phyloP scores from a whole-genome alignment of 2,797 vertebrate genomes.

The Botia almorhae region DNA sequence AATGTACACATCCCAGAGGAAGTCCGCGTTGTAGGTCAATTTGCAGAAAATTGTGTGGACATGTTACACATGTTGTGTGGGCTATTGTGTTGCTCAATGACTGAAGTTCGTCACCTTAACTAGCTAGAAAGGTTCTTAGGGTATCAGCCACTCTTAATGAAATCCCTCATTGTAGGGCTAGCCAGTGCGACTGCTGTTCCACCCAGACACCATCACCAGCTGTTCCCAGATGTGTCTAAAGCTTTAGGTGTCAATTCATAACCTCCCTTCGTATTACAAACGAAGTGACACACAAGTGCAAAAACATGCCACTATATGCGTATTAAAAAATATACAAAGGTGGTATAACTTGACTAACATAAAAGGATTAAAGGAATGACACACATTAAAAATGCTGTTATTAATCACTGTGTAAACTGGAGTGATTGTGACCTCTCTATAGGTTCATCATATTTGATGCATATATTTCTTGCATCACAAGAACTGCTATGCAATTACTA shows the following conservation, averaged over 20 bases:
- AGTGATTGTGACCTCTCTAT: neutral
- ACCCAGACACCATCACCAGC: slow-evolving; percentile 52
- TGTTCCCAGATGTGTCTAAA: slow-evolving; percentile 48
- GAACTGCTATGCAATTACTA: neutral
- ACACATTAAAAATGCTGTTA: neutral
- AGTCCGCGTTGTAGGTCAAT: slow-evolving; percentile 35
- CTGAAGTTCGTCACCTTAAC: slow-evolving; percentile 40
- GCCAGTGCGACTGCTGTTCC: slow-evolving; percentile 17
- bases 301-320: neutral
- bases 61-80: slow-evolving; percentile 33
- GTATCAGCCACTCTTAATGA: slow-evolving; percentile 36
- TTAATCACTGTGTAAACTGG: neutral
- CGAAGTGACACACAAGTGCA: neutral
- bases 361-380: neutral
- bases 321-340: neutral
- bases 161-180: slow-evolving; percentile 23
- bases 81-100: slow-evolving; percentile 14
- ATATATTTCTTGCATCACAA: no score
- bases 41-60: slow-evolving; percentile 24
- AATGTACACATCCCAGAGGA: slow-evolving; percentile 40
- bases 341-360: neutral
- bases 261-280: neutral
- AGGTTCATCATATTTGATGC: neutral
- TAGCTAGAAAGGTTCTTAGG: slow-evolving; percentile 8
- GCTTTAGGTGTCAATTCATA: slow-evolving; percentile 60